These are phyloP conservation scores for Takifugu bimaculatus DNA, from an alignment of 2,113 vertebrate species.

Conservation along the genomic window DNA sequence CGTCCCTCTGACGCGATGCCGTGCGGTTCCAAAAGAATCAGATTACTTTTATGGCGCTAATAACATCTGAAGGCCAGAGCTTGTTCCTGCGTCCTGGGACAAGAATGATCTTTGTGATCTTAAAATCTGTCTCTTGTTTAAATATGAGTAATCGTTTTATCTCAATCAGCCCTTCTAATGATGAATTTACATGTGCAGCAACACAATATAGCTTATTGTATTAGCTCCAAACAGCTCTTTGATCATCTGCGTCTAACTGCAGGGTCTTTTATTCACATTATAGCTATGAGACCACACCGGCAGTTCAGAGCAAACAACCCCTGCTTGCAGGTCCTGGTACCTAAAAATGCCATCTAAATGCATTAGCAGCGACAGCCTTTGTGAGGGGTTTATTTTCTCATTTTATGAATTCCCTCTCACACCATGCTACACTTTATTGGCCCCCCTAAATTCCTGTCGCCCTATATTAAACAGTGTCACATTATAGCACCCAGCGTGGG, in stretches of 20 bases:
- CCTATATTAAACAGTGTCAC: conserved; percentile 69
- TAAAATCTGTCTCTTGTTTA: conserved; percentile 45
- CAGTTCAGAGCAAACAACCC: background rate
- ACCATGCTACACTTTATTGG: conserved; percentile 41
- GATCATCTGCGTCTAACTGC: background rate
- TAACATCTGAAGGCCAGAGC: conserved; percentile 46
- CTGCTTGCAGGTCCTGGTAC: background rate
- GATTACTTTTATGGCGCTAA: conserved; percentile 47
- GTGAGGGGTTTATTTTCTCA: conserved; percentile 29
- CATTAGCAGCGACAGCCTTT: background rate
- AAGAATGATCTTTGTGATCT: conserved; percentile 25
- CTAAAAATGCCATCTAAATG: too few species aligned
- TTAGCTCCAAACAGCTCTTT: conserved; percentile 19
- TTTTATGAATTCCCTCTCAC: conserved; percentile 38
- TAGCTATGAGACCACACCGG: too few species aligned
- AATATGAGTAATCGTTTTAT: conserved; percentile 28
- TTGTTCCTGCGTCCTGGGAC: conserved; percentile 26
- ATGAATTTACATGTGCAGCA: conserved; percentile 5
- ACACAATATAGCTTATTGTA: conserved; percentile 7
- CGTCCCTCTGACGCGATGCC: conserved; percentile 17
- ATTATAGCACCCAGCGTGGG: conserved; percentile 59
- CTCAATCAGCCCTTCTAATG: conserved; percentile 4
- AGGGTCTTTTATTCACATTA: too few species aligned
- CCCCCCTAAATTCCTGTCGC: conserved; percentile 52
- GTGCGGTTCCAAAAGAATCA: conserved; percentile 47